Evolutionary conservation across 64 coral and sea anemone genomes (phyloP).

Genomic region (Pocillopora verrucosa): DNA sequence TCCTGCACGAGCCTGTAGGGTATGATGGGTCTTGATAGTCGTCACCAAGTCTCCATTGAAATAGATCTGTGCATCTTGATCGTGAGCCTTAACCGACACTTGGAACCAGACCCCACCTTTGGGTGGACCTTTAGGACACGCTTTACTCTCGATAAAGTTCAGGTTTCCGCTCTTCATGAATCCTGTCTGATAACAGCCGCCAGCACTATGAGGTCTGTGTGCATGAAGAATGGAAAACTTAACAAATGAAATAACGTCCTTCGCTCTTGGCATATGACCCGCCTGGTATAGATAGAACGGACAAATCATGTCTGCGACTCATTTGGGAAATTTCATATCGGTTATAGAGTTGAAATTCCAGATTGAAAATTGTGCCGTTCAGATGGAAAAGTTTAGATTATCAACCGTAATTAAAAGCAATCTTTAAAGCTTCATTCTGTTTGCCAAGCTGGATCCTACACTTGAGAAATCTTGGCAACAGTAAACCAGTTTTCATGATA

Average conservation of each 20-base stretch:
- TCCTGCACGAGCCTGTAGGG: background rate
- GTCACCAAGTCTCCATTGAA: conserved; percentile 20
- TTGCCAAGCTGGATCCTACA: no score
- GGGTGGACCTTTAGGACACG: conserved; percentile 63
- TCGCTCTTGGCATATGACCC: no score
- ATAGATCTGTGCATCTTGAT: conserved; percentile 3
- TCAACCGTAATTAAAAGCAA: no score
- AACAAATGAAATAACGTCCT: background rate
- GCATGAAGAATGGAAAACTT: background rate
- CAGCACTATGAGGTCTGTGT: conserved; percentile 32
- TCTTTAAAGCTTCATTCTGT: no score
- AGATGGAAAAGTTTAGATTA: no score
- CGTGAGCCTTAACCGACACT: conserved; percentile 2
- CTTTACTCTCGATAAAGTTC: background rate
- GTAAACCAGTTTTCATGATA: no score
- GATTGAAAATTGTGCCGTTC: no score
- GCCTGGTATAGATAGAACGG: no score
- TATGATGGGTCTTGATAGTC: conserved; percentile 22
- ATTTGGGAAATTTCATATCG: no score
- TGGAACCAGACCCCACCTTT: conserved; percentile 55
- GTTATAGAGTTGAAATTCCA: no score
- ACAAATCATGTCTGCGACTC: no score
- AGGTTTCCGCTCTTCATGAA: conserved; percentile 39
- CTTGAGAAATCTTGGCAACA: no score
- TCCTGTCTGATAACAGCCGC: conserved; percentile 59